Conservation (phyloP, 1,140 invertebrate species). For the Lasioglossum albipes region DNA sequence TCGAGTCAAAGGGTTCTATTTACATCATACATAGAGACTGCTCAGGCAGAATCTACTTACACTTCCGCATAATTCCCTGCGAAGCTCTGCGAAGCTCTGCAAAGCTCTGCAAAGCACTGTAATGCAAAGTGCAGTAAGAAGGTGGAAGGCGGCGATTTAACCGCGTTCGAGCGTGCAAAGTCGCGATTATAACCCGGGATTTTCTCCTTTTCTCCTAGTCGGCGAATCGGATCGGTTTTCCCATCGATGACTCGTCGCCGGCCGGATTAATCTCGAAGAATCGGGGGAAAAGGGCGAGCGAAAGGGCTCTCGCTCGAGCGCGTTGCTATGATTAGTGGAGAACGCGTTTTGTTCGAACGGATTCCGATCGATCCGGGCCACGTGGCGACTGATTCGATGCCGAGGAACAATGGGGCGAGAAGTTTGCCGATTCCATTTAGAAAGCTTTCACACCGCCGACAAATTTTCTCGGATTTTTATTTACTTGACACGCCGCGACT, state of each 20-base stretch:
- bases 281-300: constrained; percentile 18
- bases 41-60: too few species aligned
- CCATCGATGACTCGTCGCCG: neutral
- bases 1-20: too few species aligned
- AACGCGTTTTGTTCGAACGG: neutral
- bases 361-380: neutral
- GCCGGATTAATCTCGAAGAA: constrained; percentile 24
- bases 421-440: neutral
- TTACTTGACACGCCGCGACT: too few species aligned
- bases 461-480: too few species aligned
- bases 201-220: neutral
- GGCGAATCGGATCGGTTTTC: neutral
- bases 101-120: too few species aligned
- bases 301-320: constrained; percentile 12
- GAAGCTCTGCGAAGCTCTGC: too few species aligned
- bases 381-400: neutral
- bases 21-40: too few species aligned
- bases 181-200: neutral
- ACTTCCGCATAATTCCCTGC: too few species aligned
- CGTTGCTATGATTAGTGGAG: constrained; percentile 19
- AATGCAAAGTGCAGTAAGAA: neutral
- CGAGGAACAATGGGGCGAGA: neutral
- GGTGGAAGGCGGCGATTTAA: neutral
- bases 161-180: neutral
- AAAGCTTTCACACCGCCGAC: neutral